These are phyloP conservation scores for Myotis lucifugus DNA, from an alignment of 2,113 vertebrate species.

Conservation along the genomic window DNA sequence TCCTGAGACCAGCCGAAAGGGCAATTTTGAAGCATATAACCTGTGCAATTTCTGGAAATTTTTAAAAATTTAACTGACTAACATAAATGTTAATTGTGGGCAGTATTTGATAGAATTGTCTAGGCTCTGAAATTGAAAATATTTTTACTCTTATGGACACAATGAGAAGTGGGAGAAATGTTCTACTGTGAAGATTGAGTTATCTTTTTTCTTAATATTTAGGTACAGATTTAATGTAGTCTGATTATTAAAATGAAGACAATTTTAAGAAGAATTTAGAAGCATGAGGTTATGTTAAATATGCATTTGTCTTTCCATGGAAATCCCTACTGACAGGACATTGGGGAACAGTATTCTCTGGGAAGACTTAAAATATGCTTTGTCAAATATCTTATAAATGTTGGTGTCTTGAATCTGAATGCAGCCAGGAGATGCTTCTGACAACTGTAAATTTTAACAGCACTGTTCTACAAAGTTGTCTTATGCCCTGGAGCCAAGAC, in stretches of 20 bases:
- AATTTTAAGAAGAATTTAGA: background rate
- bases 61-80: background rate
- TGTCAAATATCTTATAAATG: slow-evolving; percentile 30
- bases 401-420: slow-evolving; percentile 44
- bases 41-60: background rate
- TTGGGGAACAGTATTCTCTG: background rate
- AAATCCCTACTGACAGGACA: slow-evolving; percentile 19
- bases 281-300: slow-evolving; percentile 19
- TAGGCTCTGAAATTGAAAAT: background rate
- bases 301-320: background rate
- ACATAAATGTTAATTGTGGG: background rate
- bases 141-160: background rate
- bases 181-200: background rate
- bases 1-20: background rate
- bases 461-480: slow-evolving; percentile 19
- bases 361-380: slow-evolving; percentile 10
- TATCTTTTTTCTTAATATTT: slow-evolving; percentile 28
- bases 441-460: slow-evolving; percentile 43
- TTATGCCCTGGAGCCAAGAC: background rate
- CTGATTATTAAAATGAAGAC: slow-evolving; percentile 46
- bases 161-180: background rate
- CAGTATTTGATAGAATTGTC: slow-evolving; percentile 2
- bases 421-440: slow-evolving; percentile 24
- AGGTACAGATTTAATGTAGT: slow-evolving; percentile 12
- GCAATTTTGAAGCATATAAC: background rate